Evolutionary conservation across 2,888 invertebrate genomes (phyloP), one percentile per base, ranked within the genome.

Genomic region (Leucophora obtusa): DNA sequence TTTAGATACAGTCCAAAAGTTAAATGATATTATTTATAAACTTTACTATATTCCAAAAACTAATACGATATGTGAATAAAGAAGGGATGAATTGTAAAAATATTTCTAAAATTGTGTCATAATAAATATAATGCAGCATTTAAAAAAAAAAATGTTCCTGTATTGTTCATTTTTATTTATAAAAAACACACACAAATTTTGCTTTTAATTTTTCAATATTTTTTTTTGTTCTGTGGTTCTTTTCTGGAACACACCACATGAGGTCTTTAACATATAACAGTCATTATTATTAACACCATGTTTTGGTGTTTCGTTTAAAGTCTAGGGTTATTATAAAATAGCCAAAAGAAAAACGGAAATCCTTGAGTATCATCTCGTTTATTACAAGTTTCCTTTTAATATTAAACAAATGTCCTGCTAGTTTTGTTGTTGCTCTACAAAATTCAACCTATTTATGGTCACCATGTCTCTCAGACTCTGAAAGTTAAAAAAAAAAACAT

Each of bases 231-330:
- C 21, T 21, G n/a, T n/a, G n/a, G n/a, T n/a, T n/a, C n/a, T 21
- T 21, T 21, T 21, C 21, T 21, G 21, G 43, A 21, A 17, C 47
- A 65, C 70, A 71, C 81, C 77, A 81, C 81, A 81, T 81, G 81
- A 74, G 81, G 81, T 62, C 66, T 15, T 81, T 28, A 28, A 24
- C 24, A 24, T 24, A 3, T 77, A 73, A 69, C 60, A 77, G 73
- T 78, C 73, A 58, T 81, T 81, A 81, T 70, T 70, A 70, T 81
- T 73, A 77, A 81, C 77, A 73, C 65, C 73, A 70, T 74, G 66
- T 66, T 66, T 21, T 33, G 11, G n/a, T 47, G 28, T 28, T 28
- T 38, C 38, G 7, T 21, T 14, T 28, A 54, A 28, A 54, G 38
- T 38, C 38, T 38, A 38, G 8, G 38, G 38, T 38, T 14, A 38